phyloP scores from a whole-genome alignment of 1,140 invertebrate genomes.

The Drosophila obscura region DNA sequence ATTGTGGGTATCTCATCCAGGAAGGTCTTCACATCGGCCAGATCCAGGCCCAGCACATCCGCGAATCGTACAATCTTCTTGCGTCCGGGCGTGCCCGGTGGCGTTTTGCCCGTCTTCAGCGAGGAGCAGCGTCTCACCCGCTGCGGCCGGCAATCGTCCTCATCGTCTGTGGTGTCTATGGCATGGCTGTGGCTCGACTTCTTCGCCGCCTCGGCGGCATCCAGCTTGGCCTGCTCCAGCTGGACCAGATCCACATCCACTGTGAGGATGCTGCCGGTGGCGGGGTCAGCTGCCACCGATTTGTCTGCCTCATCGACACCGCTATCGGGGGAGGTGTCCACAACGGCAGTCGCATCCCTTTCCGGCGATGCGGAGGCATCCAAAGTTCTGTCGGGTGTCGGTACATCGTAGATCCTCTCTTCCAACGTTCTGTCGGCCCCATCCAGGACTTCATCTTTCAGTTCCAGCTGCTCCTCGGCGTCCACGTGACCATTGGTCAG shows the following conservation, averaged over 20 bases:
- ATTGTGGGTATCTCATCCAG: constrained; percentile 94
- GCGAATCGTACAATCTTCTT: constrained; percentile 98
- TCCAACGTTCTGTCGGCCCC: constrained; percentile 8
- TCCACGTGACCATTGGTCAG: constrained; percentile 49
- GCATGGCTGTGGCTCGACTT: constrained; percentile 51
- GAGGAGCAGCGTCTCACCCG: constrained; percentile 92
- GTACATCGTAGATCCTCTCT: no score
- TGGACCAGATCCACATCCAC: constrained; percentile 52
- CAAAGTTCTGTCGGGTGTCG: constrained; percentile 3
- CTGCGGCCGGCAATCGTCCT: constrained; percentile 86
- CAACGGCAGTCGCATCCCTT: not conserved
- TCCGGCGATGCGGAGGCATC: not conserved
- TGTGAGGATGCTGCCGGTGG: constrained; percentile 24
- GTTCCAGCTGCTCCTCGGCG: constrained; percentile 11
- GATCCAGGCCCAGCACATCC: constrained; percentile 95
- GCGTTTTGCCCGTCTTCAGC: constrained; percentile 95
- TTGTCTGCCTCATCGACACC: constrained; percentile 28
- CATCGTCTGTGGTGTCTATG: constrained; percentile 75
- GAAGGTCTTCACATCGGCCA: constrained; percentile 95
- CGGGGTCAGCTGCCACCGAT: constrained; percentile 36
- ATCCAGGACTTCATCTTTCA: constrained; percentile 11
- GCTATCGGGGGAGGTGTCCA: constrained; percentile 31
- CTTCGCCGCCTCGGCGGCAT: constrained; percentile 21
- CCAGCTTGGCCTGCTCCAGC: constrained; percentile 54
- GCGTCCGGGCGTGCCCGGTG: constrained; percentile 92